These are phyloP conservation scores for Chroicocephalus ridibundus DNA, from an alignment of 2,113 vertebrate species.

Conservation along the genomic window DNA sequence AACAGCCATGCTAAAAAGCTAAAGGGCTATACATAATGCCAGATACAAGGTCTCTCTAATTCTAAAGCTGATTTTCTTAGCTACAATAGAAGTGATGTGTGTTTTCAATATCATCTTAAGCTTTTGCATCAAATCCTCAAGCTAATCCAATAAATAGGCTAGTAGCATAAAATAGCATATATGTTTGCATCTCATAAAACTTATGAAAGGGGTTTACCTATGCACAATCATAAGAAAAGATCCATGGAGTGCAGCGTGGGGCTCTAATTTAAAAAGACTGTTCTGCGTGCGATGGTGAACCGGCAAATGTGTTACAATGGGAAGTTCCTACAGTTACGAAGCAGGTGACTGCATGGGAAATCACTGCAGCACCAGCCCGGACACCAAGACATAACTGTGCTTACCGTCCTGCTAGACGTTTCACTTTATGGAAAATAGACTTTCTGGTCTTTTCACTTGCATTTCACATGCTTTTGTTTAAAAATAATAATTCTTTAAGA, in stretches of 20 bases:
- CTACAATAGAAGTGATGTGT: conserved; percentile 76
- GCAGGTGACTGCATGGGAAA: neutral
- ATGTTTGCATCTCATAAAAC: conserved; percentile 64
- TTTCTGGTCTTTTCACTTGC: neutral
- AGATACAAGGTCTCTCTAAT: conserved; percentile 79
- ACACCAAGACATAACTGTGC: neutral
- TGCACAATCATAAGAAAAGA: neutral
- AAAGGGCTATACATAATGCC: conserved; percentile 83
- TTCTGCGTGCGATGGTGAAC: neutral
- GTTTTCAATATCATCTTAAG: conserved; percentile 77
- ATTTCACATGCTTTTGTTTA: neutral
- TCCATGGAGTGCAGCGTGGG: conserved; percentile 23
- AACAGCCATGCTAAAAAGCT: conserved; percentile 81
- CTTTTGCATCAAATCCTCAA: conserved; percentile 73
- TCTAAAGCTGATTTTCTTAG: conserved; percentile 84
- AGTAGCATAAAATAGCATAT: conserved; percentile 60
- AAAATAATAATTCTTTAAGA: neutral
- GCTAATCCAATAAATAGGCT: conserved; percentile 77
- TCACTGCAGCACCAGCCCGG: neutral
- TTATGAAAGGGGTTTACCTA: conserved; percentile 62
- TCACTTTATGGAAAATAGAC: neutral
- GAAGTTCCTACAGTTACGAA: neutral
- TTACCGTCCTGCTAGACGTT: neutral
- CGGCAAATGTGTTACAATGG: neutral
- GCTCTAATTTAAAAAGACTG: neutral